Percentiles rank a stretch among this genome's conserved stretches.
phyloP scores from a whole-genome alignment of 2,797 vertebrate species.

The Rousettus madagascariensis region DNA sequence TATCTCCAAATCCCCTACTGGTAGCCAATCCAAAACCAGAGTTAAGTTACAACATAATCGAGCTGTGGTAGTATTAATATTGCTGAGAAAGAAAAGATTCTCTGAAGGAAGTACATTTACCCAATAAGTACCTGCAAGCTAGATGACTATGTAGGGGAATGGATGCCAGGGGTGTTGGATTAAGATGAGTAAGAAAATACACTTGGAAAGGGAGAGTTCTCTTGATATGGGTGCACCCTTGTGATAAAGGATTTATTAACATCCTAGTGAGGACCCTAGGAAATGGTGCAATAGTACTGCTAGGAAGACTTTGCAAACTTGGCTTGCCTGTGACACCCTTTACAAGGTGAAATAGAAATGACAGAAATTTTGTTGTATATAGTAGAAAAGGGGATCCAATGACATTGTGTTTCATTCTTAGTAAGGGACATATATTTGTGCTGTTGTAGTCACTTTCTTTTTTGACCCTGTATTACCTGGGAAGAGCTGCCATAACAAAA shows the following conservation, averaged over 20 bases:
- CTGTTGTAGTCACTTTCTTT: not conserved
- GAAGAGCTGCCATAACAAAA: conserved; percentile 3
- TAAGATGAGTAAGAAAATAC: not conserved
- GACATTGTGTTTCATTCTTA: not conserved
- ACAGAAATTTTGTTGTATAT: not conserved
- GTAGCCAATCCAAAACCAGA: not conserved
- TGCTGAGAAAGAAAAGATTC: not conserved
- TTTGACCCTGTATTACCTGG: not conserved
- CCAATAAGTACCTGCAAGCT: not conserved
- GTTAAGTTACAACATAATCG: not conserved
- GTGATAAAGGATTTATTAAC: not conserved
- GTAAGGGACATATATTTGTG: not conserved
- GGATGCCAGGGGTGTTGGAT: not conserved
- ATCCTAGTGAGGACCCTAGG: not conserved
- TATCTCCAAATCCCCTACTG: not conserved
- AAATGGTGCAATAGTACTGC: not conserved
- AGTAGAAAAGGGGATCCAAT: not conserved
- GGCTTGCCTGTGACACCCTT: not conserved
- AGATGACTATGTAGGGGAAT: not conserved
- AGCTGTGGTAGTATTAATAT: not conserved
- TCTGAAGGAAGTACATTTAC: not conserved
- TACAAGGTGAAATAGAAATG: not conserved
- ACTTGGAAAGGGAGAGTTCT: not conserved
- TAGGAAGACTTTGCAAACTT: not conserved
- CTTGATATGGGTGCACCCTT: not conserved